phyloP scores from a whole-genome alignment of 2,888 invertebrate genomes.

The Drosophila yooni region DNA sequence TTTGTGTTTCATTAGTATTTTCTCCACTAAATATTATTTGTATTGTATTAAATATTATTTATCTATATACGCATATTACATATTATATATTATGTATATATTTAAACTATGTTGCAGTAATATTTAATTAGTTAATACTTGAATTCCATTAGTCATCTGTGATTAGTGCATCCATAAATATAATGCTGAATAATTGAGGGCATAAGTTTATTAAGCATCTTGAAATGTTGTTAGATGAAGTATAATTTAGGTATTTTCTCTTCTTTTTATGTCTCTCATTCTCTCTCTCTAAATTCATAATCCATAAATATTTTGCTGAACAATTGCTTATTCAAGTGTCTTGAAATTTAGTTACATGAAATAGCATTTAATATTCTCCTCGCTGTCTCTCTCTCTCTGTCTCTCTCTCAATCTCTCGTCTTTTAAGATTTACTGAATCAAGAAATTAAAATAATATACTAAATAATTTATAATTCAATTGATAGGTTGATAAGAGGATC shows the following conservation, averaged over 20 bases:
- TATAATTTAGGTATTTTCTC: not conserved
- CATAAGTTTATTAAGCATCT: not conserved
- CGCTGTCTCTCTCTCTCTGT: not conserved
- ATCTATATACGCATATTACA: not conserved
- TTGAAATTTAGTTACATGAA: not conserved
- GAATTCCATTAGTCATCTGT: not conserved
- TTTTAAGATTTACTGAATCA: not conserved
- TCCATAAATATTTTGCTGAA: not conserved
- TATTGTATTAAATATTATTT: not conserved
- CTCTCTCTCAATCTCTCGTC: not conserved
- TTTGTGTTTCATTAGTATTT: too few relatives aligned
- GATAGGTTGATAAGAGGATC: not conserved
- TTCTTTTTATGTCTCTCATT: not conserved
- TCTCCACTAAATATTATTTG: too few relatives aligned
- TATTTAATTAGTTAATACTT: not conserved
- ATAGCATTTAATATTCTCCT: not conserved
- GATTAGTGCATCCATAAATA: not conserved
- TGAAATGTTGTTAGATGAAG: not conserved
- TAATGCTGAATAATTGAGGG: not conserved
- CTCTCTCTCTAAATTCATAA: not conserved
- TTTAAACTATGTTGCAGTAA: not conserved
- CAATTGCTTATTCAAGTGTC: not conserved
- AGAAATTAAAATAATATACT: not conserved
- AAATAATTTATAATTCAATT: too few relatives aligned
- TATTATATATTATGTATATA: not conserved